phyloP scores from a whole-genome alignment of 2,113 vertebrate genomes.

The Erythrocercus mccallii region DNA sequence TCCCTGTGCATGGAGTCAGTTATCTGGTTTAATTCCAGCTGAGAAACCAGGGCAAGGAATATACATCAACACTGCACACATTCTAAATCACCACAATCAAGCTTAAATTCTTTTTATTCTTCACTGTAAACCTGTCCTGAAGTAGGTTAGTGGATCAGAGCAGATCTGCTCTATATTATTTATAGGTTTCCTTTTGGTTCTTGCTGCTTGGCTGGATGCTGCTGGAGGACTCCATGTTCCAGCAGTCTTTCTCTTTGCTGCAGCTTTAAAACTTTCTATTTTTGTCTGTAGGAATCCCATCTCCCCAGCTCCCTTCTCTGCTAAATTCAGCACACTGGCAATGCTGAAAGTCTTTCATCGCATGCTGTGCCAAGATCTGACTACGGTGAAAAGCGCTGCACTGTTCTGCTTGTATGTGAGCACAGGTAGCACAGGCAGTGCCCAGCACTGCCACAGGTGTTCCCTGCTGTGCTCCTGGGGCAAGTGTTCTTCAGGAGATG shows the following conservation, averaged over 20 bases:
- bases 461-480: background rate
- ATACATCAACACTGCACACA: background rate
- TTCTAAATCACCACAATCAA: background rate
- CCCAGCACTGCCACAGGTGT: background rate
- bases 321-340: background rate
- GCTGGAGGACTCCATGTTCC: constrained; percentile 34
- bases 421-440: background rate
- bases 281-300: constrained; percentile 47
- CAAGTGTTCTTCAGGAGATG: background rate
- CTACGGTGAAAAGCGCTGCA: fast-evolving
- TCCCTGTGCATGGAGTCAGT: background rate
- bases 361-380: background rate
- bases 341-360: background rate
- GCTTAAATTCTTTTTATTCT: constrained; percentile 17
- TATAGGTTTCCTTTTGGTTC: constrained; percentile 33
- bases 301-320: constrained; percentile 29
- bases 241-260: constrained; percentile 26
- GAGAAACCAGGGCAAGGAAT: background rate
- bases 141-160: constrained; percentile 64
- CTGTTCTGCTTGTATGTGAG: background rate
- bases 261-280: constrained; percentile 46
- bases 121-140: constrained; percentile 27
- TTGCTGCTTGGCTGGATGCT: constrained; percentile 49
- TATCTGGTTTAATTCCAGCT: background rate
- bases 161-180: constrained; percentile 38